Evolutionary conservation across 2,888 invertebrate species (phyloP).

Genomic region (Drosophila rellima): DNA sequence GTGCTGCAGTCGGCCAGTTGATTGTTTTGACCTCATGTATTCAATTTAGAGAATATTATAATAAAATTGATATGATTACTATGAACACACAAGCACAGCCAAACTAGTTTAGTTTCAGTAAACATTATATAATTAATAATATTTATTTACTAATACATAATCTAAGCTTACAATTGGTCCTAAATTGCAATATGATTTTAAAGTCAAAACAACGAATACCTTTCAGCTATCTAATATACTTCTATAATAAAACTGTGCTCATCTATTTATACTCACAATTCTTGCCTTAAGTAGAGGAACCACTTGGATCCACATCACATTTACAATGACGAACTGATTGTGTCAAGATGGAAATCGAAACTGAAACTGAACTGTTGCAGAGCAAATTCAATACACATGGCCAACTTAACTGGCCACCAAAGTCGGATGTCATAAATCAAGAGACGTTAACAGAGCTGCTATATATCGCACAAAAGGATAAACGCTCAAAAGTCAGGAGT

Average conservation of each 20-base stretch:
- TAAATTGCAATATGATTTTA: not conserved
- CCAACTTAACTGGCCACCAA: slow-evolving; percentile 50
- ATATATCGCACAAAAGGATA: slow-evolving; percentile 43
- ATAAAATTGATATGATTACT: slow-evolving; percentile 15
- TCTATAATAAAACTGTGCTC: not conserved
- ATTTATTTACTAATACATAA: no score
- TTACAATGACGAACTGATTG: slow-evolving; percentile 45
- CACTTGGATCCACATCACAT: slow-evolving; percentile 1
- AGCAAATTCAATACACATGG: slow-evolving; percentile 40
- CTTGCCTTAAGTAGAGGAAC: not conserved
- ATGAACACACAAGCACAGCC: slow-evolving; percentile 23
- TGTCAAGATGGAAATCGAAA: slow-evolving; percentile 54
- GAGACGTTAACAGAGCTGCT: slow-evolving; percentile 27
- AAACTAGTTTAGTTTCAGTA: no score
- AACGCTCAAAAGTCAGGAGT: slow-evolving; percentile 47
- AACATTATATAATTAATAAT: no score
- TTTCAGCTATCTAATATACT: no score
- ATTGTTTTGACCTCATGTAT: slow-evolving; percentile 27
- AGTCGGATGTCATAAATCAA: slow-evolving; percentile 72
- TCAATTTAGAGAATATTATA: slow-evolving; percentile 23
- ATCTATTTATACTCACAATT: slow-evolving; percentile 6
- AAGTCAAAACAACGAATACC: no score
- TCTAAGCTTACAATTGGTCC: not conserved
- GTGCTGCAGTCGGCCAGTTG: slow-evolving; percentile 21
- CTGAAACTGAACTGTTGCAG: slow-evolving; percentile 61